Evolutionary conservation across 2,888 invertebrate species (phyloP), one percentile per base, ranked within the genome.

Genomic region (Andricus quercusramuli): DNA sequence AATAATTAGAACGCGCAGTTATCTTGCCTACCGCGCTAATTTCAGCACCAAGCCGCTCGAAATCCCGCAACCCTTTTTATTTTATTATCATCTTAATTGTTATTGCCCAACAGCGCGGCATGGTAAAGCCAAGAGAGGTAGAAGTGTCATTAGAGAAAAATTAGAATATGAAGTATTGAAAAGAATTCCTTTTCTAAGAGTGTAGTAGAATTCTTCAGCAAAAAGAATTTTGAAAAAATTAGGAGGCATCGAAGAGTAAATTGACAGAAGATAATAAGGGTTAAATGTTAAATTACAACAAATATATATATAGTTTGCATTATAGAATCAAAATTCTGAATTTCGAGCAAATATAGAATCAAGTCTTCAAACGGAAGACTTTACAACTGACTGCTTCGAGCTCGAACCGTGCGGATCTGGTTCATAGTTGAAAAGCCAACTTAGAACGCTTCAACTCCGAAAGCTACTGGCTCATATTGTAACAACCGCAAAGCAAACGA

Each of bases 1-100:
- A 91, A 91, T 91, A 90, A 91, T 91, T 91, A 90, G 90, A 88
- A 82, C 86, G 86, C 85, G 87, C 32, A 74, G 29, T 74, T 74
- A 74, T 74, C 74, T 51, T 74, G 74, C 74, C 74, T 56, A 32
- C 74, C 51, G 51, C 51, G 74, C 74, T 74, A 56, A 74, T 74
- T 56, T 74, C 51, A 74, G 51, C 32, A 74, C n/a, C 56, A 74
- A 74, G 66, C 74, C 56, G 32, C 20, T 74, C 51, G n/a, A 11
- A 74, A 74, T 74, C 32, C 20, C 51, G 20, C 56, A n/a, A 32
- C 29, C 51, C 25, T 74, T 62, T 74, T 70, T 70, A 70, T 70
- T 74, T 56, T 56, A 74, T 32, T 74, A 56, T 32, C 32, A 74
- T 51, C 32, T 32, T 56, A 47, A 70, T 70, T 74, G 56, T 56